Evolutionary conservation across 1,140 invertebrate species (phyloP).

Genomic region (Calephelis virginiensis): DNA sequence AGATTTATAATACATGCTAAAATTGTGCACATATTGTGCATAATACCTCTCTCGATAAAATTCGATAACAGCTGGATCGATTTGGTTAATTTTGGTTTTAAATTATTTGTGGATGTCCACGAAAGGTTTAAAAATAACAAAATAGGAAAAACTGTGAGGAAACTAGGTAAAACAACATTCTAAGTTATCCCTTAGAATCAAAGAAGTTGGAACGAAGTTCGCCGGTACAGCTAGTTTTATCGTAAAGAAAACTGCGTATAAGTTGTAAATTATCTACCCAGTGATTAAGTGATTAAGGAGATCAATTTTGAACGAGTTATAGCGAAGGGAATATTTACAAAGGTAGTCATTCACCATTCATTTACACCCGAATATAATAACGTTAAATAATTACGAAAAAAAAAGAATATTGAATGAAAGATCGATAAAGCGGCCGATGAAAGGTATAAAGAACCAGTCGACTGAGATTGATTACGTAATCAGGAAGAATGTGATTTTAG

Average conservation of each 20-base stretch:
- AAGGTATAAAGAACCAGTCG: slow-evolving; percentile 51
- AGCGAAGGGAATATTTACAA: neutral
- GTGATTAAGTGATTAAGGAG: neutral
- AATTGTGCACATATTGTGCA: too few species aligned
- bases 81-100: too few species aligned
- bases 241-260: neutral
- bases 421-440: slow-evolving; percentile 56
- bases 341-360: slow-evolving; percentile 15
- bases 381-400: slow-evolving; percentile 35
- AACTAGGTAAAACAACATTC: too few species aligned
- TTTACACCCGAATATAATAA: slow-evolving; percentile 47
- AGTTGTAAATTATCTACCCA: neutral
- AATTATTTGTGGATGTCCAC: too few species aligned
- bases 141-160: too few species aligned
- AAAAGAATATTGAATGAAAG: slow-evolving; percentile 52
- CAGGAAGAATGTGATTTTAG: slow-evolving; percentile 59
- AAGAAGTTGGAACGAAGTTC: too few species aligned
- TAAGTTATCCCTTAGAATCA: too few species aligned
- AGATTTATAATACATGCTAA: too few species aligned
- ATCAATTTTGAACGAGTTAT: neutral
- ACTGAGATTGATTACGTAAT: slow-evolving; percentile 73
- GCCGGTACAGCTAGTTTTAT: too few species aligned
- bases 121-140: too few species aligned
- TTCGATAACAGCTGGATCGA: too few species aligned
- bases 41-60: too few species aligned